Base-by-base conservation (phyloP, 2,113 vertebrate genomes). In the Puntigrus tetrazona region DNA sequence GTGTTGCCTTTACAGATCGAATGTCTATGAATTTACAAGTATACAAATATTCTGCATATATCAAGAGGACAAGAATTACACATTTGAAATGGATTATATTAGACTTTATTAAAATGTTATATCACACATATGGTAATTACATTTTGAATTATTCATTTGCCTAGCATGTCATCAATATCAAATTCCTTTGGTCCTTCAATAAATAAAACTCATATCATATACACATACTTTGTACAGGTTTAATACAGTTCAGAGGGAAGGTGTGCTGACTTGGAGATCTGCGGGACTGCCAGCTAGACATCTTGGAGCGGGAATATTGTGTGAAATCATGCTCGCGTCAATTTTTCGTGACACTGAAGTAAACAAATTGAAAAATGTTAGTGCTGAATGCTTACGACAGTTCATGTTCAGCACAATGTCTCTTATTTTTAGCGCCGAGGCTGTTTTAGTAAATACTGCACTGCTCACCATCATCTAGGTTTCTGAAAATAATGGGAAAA, bases 161-260 rank as follows among this genome's bases (percentile, higher is more conserved):
- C 93, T 93, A 93, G 92, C 91, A 91, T 91, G 91, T 94, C 91
- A 92, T 92, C 85, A 74, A 88, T 95, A 97, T 96, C 95, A 97
- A 97, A 97, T 96, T 97, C 94, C 96, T 97, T 95, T 95, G 94
- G 94, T 95, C 94, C 94, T 94, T 95, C 94, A 95, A 95, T 95
- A 95, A 95, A 95, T 94, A 95, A 95, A 95, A 94, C 95, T 96
- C 96, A 95, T 96, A 96, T 97, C 95, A 94, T 94, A 95, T 96
- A 96, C 93, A 96, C 91, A 95, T 95, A 93, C 94, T 94, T 94
- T 96, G 92, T 95, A 96, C 93, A 97, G 94, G 92, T 95, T 94
- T 94, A 93, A 94, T 96, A 97, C 91, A 95, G 84, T 89, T 91
- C 91, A 93, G 92, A 75, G 82, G 90, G 89, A 93, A 91, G 89